Evolutionary conservation across 2,113 vertebrate genomes (phyloP).

Genomic region (Chionis minor): DNA sequence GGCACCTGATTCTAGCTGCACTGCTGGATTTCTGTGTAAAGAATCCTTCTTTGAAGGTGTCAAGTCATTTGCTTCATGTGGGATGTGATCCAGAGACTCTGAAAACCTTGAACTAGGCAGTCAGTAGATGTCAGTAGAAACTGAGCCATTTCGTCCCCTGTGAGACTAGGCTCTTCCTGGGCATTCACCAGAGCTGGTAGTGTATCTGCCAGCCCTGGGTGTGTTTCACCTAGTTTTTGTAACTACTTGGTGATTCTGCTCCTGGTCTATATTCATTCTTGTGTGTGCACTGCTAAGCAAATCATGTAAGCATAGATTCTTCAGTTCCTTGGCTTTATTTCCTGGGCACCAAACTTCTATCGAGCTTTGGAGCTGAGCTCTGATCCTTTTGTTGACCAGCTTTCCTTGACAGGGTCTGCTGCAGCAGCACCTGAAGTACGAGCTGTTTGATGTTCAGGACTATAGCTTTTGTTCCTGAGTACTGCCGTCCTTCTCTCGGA

Average conservation of each 20-base stretch:
- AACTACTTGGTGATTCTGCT: background rate
- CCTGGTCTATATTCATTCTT: background rate
- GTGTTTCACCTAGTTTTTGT: background rate
- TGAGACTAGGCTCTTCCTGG: background rate
- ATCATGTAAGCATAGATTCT: background rate
- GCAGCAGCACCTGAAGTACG: background rate
- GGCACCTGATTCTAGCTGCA: background rate
- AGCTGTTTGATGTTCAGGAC: background rate
- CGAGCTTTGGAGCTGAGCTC: background rate
- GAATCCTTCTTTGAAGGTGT: background rate
- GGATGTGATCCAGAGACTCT: background rate
- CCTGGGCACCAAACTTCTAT: background rate
- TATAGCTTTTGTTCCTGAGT: background rate
- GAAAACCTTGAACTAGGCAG: background rate
- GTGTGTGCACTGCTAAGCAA: background rate
- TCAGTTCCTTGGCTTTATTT: background rate
- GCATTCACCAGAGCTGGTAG: background rate
- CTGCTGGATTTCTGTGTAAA: background rate
- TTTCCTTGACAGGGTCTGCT: background rate
- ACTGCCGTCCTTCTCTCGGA: background rate
- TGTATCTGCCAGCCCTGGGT: background rate
- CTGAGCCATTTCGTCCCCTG: background rate
- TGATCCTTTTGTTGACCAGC: background rate
- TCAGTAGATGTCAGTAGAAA: slow-evolving; percentile 27
- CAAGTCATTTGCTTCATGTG: background rate